phyloP scores from a whole-genome alignment of 2,888 invertebrate genomes.

The Phortica okadai region DNA sequence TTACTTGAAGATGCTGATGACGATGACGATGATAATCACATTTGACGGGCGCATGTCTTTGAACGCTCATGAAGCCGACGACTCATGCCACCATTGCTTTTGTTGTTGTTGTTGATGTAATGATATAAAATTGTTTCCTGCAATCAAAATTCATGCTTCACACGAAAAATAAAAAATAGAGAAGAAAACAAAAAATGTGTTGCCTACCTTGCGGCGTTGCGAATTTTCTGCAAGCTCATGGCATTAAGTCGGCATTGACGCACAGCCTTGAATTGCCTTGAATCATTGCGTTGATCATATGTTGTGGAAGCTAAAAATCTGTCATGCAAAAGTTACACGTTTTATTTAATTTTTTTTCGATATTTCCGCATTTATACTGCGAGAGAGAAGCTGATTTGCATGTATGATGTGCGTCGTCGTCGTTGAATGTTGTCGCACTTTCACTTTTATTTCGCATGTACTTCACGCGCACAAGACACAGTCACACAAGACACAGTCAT shows the following conservation, averaged over 20 bases:
- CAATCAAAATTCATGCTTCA: constrained; percentile 6
- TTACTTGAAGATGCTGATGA: constrained; percentile 27
- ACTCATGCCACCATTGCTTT: neutral
- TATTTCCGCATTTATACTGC: constrained; percentile 57
- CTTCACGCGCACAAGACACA: neutral
- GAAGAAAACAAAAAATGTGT: constrained; percentile 33
- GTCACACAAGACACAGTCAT: neutral
- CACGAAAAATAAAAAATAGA: constrained; percentile 9
- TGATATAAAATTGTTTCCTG: constrained; percentile 38
- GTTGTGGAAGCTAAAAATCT: constrained; percentile 42
- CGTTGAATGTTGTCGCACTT: too few relatives aligned
- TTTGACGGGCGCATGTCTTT: too few relatives aligned
- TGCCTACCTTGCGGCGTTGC: too few relatives aligned
- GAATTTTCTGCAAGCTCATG: too few relatives aligned
- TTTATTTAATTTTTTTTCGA: constrained; percentile 53
- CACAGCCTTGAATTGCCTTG: too few relatives aligned
- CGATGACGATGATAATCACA: neutral
- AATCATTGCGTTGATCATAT: too few relatives aligned
- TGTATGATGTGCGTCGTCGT: neutral
- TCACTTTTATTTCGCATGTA: too few relatives aligned
- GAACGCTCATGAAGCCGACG: too few relatives aligned
- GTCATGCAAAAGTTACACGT: constrained; percentile 70
- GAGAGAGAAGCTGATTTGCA: constrained; percentile 53
- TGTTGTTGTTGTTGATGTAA: constrained; percentile 15
- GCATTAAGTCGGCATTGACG: too few relatives aligned